Percentiles rank a stretch among this genome's conserved stretches.
phyloP scores from a whole-genome alignment of 2,888 invertebrate species.

The Metallyticus violacea region DNA sequence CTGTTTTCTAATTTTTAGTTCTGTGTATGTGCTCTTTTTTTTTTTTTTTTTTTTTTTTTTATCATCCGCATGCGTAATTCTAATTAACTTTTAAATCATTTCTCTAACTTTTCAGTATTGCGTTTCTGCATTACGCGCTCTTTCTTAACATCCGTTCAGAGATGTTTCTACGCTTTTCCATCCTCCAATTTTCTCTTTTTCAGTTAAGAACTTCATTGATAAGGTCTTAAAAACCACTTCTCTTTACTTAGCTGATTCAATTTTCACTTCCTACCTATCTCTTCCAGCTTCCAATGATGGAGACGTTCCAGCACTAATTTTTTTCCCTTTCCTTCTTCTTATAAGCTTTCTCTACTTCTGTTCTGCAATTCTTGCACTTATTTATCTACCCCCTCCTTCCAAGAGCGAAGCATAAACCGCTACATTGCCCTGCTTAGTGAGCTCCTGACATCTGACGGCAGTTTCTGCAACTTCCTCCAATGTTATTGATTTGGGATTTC shows the following conservation, averaged over 20 bases:
- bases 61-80: too few species aligned
- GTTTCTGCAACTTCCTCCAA: background rate
- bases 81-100: too few species aligned
- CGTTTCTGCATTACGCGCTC: background rate
- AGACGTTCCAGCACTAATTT: background rate
- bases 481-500: background rate
- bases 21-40: too few species aligned
- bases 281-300: background rate
- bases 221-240: conserved; percentile 9
- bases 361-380: background rate
- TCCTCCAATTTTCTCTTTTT: background rate
- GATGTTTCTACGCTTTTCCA: background rate
- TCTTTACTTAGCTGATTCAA: conserved; percentile 17
- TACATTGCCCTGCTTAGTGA: background rate
- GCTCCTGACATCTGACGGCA: background rate
- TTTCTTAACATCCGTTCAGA: too few species aligned
- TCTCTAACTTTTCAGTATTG: background rate
- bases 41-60: too few species aligned
- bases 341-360: too few species aligned
- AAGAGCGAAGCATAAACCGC: background rate
- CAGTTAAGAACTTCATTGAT: background rate
- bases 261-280: background rate
- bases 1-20: too few species aligned
- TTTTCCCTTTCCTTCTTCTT: background rate
- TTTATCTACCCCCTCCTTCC: background rate